Conservation (phyloP, 2,888 invertebrate species). For the Galerucella nymphaeae region DNA sequence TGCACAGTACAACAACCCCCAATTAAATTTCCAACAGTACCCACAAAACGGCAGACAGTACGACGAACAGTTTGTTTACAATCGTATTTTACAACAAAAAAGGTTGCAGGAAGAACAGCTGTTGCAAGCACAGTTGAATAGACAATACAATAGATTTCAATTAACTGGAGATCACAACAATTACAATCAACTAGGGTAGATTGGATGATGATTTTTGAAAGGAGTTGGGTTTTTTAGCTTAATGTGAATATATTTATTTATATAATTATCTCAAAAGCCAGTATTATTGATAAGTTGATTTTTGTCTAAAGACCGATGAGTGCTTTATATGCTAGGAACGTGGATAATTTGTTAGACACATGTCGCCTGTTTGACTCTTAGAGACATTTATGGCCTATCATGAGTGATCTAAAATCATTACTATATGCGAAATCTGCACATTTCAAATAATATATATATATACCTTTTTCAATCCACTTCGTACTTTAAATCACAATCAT, state of each 20-base stretch:
- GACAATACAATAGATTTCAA: conserved; percentile 58
- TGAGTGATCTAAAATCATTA: no score
- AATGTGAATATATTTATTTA: neutral
- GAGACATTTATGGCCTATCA: no score
- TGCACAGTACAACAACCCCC: conserved; percentile 16
- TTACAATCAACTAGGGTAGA: conserved; percentile 53
- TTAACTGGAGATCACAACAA: conserved; percentile 50
- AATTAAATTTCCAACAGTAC: conserved; percentile 41
- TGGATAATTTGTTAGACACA: no score
- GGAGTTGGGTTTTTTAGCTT: neutral
- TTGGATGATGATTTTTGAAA: neutral
- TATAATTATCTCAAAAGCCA: neutral
- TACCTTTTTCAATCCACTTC: no score
- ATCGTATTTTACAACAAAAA: conserved; percentile 53
- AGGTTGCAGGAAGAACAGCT: conserved; percentile 54
- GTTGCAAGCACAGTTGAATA: conserved; percentile 53
- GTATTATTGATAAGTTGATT: neutral
- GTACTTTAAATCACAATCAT: no score
- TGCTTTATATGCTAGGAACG: no score
- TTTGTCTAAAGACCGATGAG: no score
- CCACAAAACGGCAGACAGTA: conserved; percentile 50
- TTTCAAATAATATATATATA: no score
- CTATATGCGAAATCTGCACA: no score
- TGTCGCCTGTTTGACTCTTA: no score
- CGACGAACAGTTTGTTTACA: conserved; percentile 51